Base-by-base conservation (phyloP, 2,888 invertebrate species). In the Rhyacophila evoluta region DNA sequence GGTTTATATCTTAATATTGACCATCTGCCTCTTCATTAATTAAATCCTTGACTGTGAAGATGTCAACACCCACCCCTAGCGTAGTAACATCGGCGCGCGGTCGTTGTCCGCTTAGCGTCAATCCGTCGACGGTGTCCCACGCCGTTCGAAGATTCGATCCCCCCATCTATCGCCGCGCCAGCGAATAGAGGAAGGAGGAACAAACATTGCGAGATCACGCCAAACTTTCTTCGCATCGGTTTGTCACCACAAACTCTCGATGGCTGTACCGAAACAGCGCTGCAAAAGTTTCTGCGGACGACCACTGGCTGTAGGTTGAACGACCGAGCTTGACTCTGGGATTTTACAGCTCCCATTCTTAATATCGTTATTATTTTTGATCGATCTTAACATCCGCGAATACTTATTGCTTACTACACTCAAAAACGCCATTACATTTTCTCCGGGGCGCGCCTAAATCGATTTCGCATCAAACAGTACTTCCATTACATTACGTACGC, bases 281-380 rank as follows among this genome's bases (percentile, higher is more conserved):
- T 8, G 15, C 70, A 28, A 36, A 5, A 28, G 41, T 73, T 73
- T 73, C 73, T 25, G 39, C 38, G 41, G 73, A 73, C 73, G 11
- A 39, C 25, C 73, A 6, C 28, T 39, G 25, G 28, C 5, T 73
- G 10, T 19, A 37, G 72, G 78, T 74, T 79, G 78, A 79, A 79
- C 78, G 78, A 79, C 78, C 78, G 71, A 27, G 71, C 71, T 79
- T 79, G 78, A 79, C 78, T 78, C 75, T 68, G 78, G 74, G 71
- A 72, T 37, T 78, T 78, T 78, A 75, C 72, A 75, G 78, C 75
- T 75, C 25, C 55, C 19, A 55, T 55, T 55, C 29, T 33, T 33
- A 33, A 33, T 33, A 33, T 6, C 6, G 19, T 55, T 55, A 55
- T 55, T 55, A 55, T 55, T 19, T 19, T 55, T 10, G 55, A 55